Conservation (phyloP, 2,113 vertebrate species). For the Poicephalus meyeri region DNA sequence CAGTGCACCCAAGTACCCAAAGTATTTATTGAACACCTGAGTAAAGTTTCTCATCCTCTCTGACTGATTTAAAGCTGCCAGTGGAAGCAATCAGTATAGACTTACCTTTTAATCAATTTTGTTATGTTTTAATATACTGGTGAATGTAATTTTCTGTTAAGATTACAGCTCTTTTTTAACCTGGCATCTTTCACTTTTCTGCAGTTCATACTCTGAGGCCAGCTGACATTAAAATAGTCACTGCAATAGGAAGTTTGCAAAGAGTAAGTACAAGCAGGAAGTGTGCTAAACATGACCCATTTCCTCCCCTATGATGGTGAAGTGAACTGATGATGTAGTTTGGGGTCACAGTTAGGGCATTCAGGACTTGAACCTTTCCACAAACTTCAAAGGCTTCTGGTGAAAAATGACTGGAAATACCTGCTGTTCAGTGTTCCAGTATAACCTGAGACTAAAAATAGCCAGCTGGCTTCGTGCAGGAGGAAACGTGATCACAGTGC, state of each 20-base stretch:
- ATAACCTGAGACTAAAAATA: not conserved
- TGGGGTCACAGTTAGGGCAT: not conserved
- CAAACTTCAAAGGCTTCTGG: not conserved
- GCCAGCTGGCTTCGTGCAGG: not conserved
- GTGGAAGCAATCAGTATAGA: fast-evolving
- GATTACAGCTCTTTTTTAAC: not conserved
- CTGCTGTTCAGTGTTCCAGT: not conserved
- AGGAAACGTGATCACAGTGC: conserved; percentile 8
- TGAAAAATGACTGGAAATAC: conserved; percentile 32
- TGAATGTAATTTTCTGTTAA: not conserved
- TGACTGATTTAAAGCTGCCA: not conserved
- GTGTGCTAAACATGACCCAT: not conserved
- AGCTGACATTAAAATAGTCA: conserved; percentile 71
- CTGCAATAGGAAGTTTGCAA: conserved; percentile 68
- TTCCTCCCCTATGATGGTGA: not conserved
- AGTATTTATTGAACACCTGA: not conserved
- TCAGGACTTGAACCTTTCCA: not conserved
- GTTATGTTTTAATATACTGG: not conserved
- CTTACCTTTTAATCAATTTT: not conserved
- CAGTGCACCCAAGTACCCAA: not conserved
- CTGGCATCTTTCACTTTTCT: not conserved
- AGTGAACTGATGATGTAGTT: not conserved
- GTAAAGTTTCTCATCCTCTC: not conserved
- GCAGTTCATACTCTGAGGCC: conserved; percentile 76
- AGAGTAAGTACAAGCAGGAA: conserved; percentile 65